A percentile compares a stretch with the other conserved stretches of the same genome.
Evolutionary conservation across 1,140 invertebrate species (phyloP).

Genomic region (Lepidotrigona ventralis): DNA sequence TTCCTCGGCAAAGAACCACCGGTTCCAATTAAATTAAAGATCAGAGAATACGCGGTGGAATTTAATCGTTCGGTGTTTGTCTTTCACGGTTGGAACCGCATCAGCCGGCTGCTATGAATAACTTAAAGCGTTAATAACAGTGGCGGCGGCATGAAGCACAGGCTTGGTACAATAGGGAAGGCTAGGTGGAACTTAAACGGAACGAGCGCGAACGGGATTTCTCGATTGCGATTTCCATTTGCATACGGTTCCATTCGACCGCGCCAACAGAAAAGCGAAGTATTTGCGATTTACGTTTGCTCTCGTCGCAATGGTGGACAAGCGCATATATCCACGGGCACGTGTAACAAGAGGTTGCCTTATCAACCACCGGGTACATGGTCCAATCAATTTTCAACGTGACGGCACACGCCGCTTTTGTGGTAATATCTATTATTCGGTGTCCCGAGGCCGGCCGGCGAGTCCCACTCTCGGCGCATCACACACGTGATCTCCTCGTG

Average conservation of each 20-base stretch:
- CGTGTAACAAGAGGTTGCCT: constrained; percentile 60
- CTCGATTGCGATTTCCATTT: constrained; percentile 6
- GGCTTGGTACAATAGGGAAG: not conserved
- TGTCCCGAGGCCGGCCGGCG: constrained; percentile 44
- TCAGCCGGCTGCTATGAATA: not conserved
- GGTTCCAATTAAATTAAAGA: not conserved
- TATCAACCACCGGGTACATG: constrained; percentile 65
- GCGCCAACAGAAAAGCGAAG: constrained; percentile 25
- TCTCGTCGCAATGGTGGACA: not conserved
- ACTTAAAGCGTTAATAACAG: not conserved
- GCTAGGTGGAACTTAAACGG: not conserved
- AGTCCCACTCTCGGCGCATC: constrained; percentile 56
- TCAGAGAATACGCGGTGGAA: not conserved
- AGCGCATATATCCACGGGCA: constrained; percentile 18
- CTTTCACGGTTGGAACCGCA: not conserved
- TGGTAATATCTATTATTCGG: constrained; percentile 69
- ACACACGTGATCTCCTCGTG: constrained; percentile 63
- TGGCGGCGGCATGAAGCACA: not conserved
- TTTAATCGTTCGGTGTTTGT: not conserved
- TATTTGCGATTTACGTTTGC: constrained; percentile 48
- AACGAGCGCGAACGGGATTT: not conserved
- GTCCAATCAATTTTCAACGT: constrained; percentile 68
- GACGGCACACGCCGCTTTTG: constrained; percentile 65
- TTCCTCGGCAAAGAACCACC: not conserved
- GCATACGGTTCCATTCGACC: not conserved